Conservation (phyloP, 2,113 vertebrate genomes). For the Crotalus viridis region DNA sequence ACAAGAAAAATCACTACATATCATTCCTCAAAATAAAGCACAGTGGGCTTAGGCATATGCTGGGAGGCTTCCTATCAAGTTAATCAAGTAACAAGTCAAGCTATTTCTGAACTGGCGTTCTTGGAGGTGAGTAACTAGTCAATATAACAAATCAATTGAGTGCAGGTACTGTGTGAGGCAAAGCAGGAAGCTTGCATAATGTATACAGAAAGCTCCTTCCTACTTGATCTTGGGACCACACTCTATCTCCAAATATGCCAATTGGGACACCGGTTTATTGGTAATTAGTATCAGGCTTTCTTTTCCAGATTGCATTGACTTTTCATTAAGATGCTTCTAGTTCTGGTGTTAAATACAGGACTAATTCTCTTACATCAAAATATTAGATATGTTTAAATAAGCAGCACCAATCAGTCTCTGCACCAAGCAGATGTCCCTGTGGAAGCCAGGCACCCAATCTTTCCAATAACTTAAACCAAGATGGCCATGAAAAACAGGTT, state of each 20-base stretch:
- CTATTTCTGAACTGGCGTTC: background rate
- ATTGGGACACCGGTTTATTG: background rate
- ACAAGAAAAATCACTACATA: background rate
- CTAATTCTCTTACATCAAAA: background rate
- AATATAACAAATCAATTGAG: background rate
- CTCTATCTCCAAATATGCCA: background rate
- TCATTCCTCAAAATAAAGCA: background rate
- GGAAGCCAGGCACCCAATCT: background rate
- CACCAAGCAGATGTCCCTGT: background rate
- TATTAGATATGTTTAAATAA: background rate
- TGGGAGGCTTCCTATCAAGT: background rate
- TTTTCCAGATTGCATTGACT: background rate
- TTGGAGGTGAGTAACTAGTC: background rate
- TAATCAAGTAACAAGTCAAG: background rate
- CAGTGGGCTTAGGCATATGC: background rate
- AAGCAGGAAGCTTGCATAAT: background rate
- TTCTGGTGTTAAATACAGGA: background rate
- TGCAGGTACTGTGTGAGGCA: background rate
- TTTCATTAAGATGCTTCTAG: background rate
- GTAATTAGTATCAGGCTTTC: background rate
- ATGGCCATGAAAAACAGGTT: background rate
- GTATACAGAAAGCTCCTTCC: background rate
- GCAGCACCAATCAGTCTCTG: background rate
- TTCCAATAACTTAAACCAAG: background rate
- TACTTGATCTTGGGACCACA: background rate